Evolutionary conservation across 1,140 invertebrate genomes (phyloP), one percentile per base, ranked within the genome.

Genomic region (Magallana ariakensis): DNA sequence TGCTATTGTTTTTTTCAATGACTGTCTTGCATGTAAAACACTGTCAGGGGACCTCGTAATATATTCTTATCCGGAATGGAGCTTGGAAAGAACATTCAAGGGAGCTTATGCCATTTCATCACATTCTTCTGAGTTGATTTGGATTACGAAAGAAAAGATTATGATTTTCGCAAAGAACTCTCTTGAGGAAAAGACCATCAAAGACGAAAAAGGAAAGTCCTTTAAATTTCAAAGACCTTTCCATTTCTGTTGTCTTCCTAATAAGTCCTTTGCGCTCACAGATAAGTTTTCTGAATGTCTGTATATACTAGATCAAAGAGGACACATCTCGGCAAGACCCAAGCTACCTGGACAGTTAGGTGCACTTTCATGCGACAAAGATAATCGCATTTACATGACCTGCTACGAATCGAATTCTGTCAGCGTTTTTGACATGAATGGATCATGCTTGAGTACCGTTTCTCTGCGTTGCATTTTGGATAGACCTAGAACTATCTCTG

Each of bases 351-450:
- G 22, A 26, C 15, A 33, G 19, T 2, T 75, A 13, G 66, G 66
- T 33, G 66, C 66, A 75, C 19, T 75, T 33, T 75, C 66, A 26
- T 75, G 66, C 19, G 62, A 70, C 62, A 22, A 26, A 70, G n/a
- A 70, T 11, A 22, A 70, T 70, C 62, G 22, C 11, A n/a, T 70
- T 22, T 70, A 70, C 13, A 22, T 70, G 62, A 22, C 62, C 19
- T 70, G 16, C 13, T 70, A 70, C 13, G 62, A 70, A 70, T 10
- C 62, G 13, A 19, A 70, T 70, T 4, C 10, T 10, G 19, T 70
- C 62, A 22, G 22, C 19, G 26, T 70, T 22, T 9, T 70, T 11
- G 26, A 70, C 62, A 19, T 70, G 26, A 70, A 70, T 70, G 62
- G 62, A 13, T 19, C 19, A 26, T 70, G 22, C 9, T 8, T 70